Conservation (phyloP, 2,888 invertebrate genomes). For the Cetonia aurata region DNA sequence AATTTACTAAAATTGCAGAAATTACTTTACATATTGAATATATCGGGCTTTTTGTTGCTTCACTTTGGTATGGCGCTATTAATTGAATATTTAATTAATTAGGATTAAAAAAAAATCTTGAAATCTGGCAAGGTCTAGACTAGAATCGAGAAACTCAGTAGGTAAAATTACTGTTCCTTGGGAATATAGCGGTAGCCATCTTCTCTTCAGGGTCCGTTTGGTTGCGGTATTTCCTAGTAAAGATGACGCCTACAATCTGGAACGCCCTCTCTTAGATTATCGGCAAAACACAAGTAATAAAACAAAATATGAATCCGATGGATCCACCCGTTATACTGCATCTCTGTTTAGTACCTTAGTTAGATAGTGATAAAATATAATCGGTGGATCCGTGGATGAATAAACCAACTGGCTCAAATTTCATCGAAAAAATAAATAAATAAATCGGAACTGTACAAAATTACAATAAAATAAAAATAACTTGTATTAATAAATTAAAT, state of each 20-base stretch:
- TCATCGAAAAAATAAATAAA: constrained; percentile 16
- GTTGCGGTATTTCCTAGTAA: constrained; percentile 85
- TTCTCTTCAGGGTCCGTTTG: constrained; percentile 82
- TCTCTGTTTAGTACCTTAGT: too few species aligned
- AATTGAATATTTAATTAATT: too few species aligned
- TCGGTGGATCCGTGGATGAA: background rate
- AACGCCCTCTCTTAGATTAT: constrained; percentile 44
- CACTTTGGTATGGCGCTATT: constrained; percentile 43
- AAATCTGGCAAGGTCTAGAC: constrained; percentile 31
- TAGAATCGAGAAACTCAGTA: constrained; percentile 59
- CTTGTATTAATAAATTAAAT: constrained; percentile 37
- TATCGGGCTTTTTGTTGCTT: too few species aligned
- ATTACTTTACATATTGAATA: too few species aligned
- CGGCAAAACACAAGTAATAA: background rate
- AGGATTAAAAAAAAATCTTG: constrained; percentile 3
- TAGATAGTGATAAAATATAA: too few species aligned
- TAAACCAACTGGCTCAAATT: too few species aligned
- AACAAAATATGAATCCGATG: background rate
- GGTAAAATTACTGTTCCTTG: constrained; percentile 66
- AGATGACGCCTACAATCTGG: constrained; percentile 85
- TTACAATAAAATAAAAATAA: constrained; percentile 27
- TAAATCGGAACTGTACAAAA: background rate
- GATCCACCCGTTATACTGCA: background rate
- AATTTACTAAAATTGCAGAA: too few species aligned
- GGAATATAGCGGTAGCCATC: constrained; percentile 80